These are phyloP conservation scores for Oxyruncus cristatus DNA, from an alignment of 2,113 vertebrate species.

Conservation along the genomic window DNA sequence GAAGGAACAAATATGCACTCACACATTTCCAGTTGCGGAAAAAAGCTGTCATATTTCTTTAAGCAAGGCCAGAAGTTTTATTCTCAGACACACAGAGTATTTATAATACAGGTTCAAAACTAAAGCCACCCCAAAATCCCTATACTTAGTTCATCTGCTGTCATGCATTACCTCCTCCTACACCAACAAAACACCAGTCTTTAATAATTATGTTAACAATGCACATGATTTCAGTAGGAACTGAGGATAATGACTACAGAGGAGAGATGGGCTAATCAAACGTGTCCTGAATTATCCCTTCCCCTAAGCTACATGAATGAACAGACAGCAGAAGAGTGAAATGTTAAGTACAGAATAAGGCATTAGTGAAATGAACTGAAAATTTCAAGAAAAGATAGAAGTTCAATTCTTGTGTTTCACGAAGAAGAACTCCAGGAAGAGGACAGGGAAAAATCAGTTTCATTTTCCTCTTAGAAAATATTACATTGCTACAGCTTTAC, in stretches of 20 bases:
- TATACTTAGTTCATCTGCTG: not conserved
- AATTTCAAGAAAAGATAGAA: not conserved
- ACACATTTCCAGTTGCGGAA: not conserved
- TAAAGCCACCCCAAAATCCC: not conserved
- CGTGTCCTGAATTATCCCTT: not conserved
- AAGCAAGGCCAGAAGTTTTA: not conserved
- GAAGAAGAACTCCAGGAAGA: not conserved
- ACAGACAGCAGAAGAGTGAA: not conserved
- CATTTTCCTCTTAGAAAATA: not conserved
- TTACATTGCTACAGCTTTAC: not conserved
- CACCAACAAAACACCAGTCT: not conserved
- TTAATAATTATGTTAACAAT: not conserved
- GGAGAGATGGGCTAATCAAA: not conserved
- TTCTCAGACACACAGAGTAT: not conserved
- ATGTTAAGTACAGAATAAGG: not conserved
- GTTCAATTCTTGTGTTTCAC: not conserved
- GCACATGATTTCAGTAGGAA: not conserved
- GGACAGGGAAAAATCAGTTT: not conserved
- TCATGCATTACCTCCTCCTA: not conserved
- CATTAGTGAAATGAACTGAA: not conserved
- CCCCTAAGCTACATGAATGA: not conserved
- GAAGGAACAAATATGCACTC: not conserved
- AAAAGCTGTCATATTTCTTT: not conserved
- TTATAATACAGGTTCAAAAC: not conserved
- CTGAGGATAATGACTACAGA: not conserved